Evolutionary conservation across 2,113 vertebrate genomes (phyloP).

Genomic region (Stigmatopora nigra): DNA sequence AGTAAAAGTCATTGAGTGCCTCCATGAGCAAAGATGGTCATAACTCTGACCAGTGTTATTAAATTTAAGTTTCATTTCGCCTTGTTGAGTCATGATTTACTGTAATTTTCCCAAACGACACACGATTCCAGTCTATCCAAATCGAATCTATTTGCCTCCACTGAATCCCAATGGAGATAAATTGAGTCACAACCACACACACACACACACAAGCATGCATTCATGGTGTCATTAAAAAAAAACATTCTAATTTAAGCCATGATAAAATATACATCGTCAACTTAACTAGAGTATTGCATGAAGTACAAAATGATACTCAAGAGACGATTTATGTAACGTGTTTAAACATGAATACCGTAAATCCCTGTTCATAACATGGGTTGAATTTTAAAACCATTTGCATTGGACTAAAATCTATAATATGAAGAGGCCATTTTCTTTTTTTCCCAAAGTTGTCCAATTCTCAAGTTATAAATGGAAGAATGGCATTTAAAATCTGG

Average conservation of each 20-base stretch:
- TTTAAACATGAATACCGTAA: no score
- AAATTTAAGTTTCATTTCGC: not conserved
- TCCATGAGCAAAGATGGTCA: not conserved
- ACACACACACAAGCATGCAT: not conserved
- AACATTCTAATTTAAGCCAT: conserved; percentile 19
- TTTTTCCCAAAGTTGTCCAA: no score
- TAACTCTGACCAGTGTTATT: not conserved
- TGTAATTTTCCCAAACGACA: not conserved
- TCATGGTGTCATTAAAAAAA: conserved; percentile 15
- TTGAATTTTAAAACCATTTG: not conserved
- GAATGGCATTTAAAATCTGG: no score
- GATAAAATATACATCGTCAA: conserved; percentile 20
- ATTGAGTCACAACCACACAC: not conserved
- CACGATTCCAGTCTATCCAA: not conserved
- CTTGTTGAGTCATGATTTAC: not conserved
- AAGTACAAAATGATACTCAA: not conserved
- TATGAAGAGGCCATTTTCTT: not conserved
- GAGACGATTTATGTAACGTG: not conserved
- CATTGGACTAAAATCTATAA: not conserved
- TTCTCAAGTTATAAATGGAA: no score
- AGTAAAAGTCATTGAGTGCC: not conserved
- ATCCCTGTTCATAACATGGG: not conserved
- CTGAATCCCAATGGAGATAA: conserved; percentile 6
- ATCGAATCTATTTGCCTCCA: not conserved
- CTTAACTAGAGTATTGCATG: conserved; percentile 14